phyloP scores from a whole-genome alignment of 2,113 vertebrate genomes.

The Tragelaphus strepsiceros region DNA sequence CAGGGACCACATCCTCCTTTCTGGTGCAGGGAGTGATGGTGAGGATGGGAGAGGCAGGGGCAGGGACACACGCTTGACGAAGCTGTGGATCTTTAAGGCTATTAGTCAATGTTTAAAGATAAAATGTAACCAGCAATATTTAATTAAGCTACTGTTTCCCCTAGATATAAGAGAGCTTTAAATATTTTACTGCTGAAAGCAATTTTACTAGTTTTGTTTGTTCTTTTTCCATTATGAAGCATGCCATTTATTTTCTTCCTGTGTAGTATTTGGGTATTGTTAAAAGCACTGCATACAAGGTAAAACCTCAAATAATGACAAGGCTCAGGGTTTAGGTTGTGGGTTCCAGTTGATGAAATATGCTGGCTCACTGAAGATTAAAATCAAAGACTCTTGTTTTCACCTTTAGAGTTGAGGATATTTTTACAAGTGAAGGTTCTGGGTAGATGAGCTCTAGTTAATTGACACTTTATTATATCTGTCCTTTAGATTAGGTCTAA shows the following conservation, averaged over 20 bases:
- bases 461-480: background rate
- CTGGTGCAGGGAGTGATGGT: too few species aligned
- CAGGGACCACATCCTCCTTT: background rate
- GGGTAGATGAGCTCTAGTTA: background rate
- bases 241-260: background rate
- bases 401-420: background rate
- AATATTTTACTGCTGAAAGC: background rate
- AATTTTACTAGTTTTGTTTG: constrained; percentile 14
- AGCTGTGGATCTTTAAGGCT: background rate
- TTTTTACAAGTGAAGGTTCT: background rate
- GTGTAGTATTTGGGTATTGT: background rate
- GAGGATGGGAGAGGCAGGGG: background rate
- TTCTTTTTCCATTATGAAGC: background rate
- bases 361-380: background rate
- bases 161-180: background rate
- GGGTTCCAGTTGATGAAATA: background rate
- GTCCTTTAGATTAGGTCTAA: background rate
- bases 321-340: background rate
- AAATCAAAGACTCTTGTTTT: background rate
- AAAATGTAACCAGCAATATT: background rate
- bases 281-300: background rate
- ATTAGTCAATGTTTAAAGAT: background rate
- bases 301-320: background rate
- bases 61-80: background rate
- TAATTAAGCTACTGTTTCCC: background rate